Percentiles rank a stretch among this genome's conserved stretches.
phyloP scores from a whole-genome alignment of 2,888 invertebrate species.

The Nemotelus pantherinus region DNA sequence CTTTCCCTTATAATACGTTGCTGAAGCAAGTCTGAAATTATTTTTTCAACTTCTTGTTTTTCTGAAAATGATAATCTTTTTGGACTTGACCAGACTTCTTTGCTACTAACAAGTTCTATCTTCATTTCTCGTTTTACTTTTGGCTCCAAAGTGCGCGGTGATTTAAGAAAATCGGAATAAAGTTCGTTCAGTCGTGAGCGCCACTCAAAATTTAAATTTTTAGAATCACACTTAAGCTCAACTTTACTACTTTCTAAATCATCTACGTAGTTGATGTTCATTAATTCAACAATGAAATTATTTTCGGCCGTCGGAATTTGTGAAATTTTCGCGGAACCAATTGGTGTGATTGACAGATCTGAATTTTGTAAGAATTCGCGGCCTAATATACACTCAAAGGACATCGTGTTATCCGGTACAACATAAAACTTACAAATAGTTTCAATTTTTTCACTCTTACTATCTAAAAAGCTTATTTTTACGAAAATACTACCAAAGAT shows the following conservation, averaged over 20 bases:
- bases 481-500: neutral
- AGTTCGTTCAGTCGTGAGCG: neutral
- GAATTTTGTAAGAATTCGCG: neutral
- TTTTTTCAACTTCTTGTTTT: neutral
- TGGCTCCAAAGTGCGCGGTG: neutral
- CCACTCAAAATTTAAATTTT: neutral
- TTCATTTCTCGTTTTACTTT: neutral
- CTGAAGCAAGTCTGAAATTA: neutral
- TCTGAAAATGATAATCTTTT: neutral
- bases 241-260: neutral
- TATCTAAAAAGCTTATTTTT: neutral
- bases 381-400: constrained; percentile 1
- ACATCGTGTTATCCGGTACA: neutral
- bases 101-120: neutral
- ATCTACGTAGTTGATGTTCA: neutral
- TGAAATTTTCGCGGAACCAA: neutral
- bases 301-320: neutral
- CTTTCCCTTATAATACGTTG: neutral
- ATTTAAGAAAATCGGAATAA: neutral
- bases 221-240: neutral
- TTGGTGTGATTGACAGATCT: neutral
- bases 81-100: neutral
- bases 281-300: neutral
- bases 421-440: neutral
- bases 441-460: neutral